phyloP scores from a whole-genome alignment of 1,140 invertebrate genomes.

The Apis mellifera region Amel_HAv3.1 CM009933.2:3810501-3811000 shows the following conservation, averaged over 20 bases:
- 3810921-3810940: accelerated
- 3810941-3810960: neutral
- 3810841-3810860: conserved; percentile 23
- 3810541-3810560: conserved; percentile 81
- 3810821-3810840: conserved; percentile 54
- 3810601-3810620: conserved; percentile 82
- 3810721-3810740: conserved; percentile 79
- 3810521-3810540: conserved; percentile 69
- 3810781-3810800: conserved; percentile 63
- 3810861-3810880: neutral
- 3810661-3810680: conserved; percentile 39
- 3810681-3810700: conserved; percentile 62
- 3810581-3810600: conserved; percentile 82
- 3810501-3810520: conserved; percentile 30
- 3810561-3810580: conserved; percentile 81
- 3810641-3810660: conserved; percentile 50
- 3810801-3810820: conserved; percentile 64
- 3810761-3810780: conserved; percentile 59
- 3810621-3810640: conserved; percentile 81
- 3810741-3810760: conserved; percentile 72
- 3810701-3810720: conserved; percentile 75
- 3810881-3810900: neutral
- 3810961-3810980: too few relatives aligned
- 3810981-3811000: too few relatives aligned
- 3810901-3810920: neutral